Conservation (phyloP, 1,140 invertebrate genomes). For the Drosophila melanogaster region DNA sequence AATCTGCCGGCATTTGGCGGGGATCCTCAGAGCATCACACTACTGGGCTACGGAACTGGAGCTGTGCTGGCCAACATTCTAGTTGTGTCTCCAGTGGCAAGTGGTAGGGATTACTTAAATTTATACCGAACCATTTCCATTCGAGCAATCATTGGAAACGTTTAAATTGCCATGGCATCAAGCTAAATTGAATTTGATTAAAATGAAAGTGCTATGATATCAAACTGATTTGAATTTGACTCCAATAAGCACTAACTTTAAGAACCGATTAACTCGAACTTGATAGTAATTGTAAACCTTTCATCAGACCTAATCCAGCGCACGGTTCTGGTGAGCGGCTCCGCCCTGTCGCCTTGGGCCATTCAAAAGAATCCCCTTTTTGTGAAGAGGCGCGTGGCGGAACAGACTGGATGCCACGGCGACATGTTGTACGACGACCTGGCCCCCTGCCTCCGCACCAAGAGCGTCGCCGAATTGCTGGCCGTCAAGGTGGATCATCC, state of each 20-base stretch:
- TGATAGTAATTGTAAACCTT: neutral
- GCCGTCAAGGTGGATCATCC: conserved; percentile 91
- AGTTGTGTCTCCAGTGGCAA: conserved; percentile 96
- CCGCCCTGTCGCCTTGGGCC: conserved; percentile 97
- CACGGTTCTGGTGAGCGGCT: conserved; percentile 96
- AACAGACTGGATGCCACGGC: conserved; percentile 91
- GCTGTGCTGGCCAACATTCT: conserved; percentile 97
- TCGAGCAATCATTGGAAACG: neutral
- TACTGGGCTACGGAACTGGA: conserved; percentile 97
- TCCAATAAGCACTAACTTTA: too few relatives aligned
- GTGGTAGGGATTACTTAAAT: conserved; percentile 87
- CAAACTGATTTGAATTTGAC: too few relatives aligned
- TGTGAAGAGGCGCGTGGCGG: conserved; percentile 91
- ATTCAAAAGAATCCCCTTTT: conserved; percentile 93
- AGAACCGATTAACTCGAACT: neutral
- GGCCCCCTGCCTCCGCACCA: conserved; percentile 92
- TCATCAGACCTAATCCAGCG: conserved; percentile 92
- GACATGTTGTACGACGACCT: conserved; percentile 91
- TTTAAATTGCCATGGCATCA: neutral
- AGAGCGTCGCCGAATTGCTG: conserved; percentile 89
- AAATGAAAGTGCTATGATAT: too few relatives aligned
- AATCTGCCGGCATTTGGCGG: conserved; percentile 96
- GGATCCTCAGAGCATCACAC: conserved; percentile 93
- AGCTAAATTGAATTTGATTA: too few relatives aligned
- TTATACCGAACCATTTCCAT: neutral